Base-by-base conservation (phyloP, 2,797 vertebrate genomes). In the Rhinogobio ventralis region DNA sequence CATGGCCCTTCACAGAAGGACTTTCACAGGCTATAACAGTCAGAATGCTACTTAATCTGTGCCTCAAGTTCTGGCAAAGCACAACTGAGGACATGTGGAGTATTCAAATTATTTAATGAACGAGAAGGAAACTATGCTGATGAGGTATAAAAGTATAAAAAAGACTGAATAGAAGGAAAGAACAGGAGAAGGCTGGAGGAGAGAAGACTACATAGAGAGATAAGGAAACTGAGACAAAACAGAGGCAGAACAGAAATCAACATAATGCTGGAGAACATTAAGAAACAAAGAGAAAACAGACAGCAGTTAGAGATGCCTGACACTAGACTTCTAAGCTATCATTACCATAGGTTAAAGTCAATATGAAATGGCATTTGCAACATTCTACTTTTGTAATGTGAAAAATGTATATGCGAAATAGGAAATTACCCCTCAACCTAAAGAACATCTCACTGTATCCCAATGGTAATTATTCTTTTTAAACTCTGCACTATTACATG, bases 161-260 rank as follows among this genome's bases (percentile, higher is more conserved):
- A 39, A 72, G 3, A 28, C 69, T 20, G 69, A 85, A 75, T 81
- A 67, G 11, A 69, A 28, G 68, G 33, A 30, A 79, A 75, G 19
- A 79, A 5, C 45, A 82, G 71, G 78, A 81, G 64, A 51, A 60
- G 17, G 30, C 39, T 23, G 71, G 11, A 75, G 36, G 55, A 30
- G n/a, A 69, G 84, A 89, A 87, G 90, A 85, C 92, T 96, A 98
- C 91, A 97, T 95, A 87, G 97, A 97, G 87, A 97, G 95, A 93
- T 97, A 96, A 0, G 95, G 96, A 91, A 97, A 97, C 93, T 96
- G 96, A 94, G 96, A 96, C 92, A 97, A 94, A 96, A 97, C 96
- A 94, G 96, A 97, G 91, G 96, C 93, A 93, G 96, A 97, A 95
- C 96, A 97, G 91, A 97, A 97, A 95, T 97, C 95, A 96, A 97